Evolutionary conservation across 1,140 invertebrate genomes (phyloP), one percentile per base, ranked within the genome.

Genomic region (Lepidurus apus): DNA sequence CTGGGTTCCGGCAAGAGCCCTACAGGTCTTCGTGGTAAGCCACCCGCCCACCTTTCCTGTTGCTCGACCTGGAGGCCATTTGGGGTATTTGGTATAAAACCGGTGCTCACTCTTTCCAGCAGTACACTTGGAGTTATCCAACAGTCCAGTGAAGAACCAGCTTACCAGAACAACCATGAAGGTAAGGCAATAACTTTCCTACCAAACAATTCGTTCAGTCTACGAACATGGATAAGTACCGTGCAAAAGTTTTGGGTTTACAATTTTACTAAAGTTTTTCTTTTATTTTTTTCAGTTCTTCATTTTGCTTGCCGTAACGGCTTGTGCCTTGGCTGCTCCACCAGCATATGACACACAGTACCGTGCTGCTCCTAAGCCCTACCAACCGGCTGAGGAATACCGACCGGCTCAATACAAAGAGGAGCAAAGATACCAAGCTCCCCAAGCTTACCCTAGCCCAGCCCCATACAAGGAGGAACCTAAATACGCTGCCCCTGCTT

Each of bases 361-460:
- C 53, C 53, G 53, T 65, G n/a, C 17, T 65, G 53, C 75, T 17
- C 42, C 75, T 42, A 43, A 43, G 24, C 10, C 75, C 3, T 77
- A 77, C 7, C 75, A 34, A 17, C 43, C 42, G 24, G 34, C 26
- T 5, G 42, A 77, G 43, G 43, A 77, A 34, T 47, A 43, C 24
- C 24, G 43, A 11, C 75, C 75, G 10, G 42, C 75, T 44, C 42
- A 43, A 34, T 77, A 77, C 75, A 77, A 77, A 47, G 75, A 43
- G 17, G 47, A 44, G 75, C 75, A 34, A 24, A 44, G 42, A 10
- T 76, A 76, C 75, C 75, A 26, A 76, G 75, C 75, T 7, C 45
- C 45, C 45, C 45, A 47, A 47, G 45, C 10, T 10, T 47, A 47
- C 45, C 45, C 45, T 47, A 17, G 10, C 45, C 45, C 45, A 10